Conservation (phyloP, 2,113 vertebrate species). For the Rafetus swinhoei region DNA sequence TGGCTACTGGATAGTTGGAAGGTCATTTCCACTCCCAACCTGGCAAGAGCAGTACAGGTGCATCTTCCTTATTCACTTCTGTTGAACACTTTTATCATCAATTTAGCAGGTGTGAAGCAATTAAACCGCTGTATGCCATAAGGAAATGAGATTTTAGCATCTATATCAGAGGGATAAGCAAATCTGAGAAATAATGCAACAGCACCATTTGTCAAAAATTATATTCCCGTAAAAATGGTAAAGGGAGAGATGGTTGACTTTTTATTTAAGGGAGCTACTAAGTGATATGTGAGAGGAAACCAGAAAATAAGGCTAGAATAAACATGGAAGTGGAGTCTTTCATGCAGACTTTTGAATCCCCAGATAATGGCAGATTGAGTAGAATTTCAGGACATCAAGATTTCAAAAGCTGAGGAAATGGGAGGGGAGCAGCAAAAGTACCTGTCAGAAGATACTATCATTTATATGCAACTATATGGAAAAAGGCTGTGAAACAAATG, state of each 20-base stretch:
- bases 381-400: too few species aligned
- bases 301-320: not conserved
- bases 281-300: not conserved
- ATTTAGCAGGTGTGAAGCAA: not conserved
- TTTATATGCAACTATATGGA: not conserved
- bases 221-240: too few species aligned
- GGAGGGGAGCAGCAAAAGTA: not conserved
- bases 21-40: not conserved
- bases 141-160: not conserved
- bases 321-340: accelerated
- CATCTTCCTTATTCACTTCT: accelerated
- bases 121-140: not conserved
- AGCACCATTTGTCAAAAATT: too few species aligned
- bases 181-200: accelerated
- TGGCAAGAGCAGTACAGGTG: accelerated
- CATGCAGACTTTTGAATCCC: not conserved
- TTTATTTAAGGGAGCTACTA: too few species aligned
- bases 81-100: accelerated
- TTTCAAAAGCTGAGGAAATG: too few species aligned
- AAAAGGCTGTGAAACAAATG: not conserved
- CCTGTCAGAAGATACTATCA: not conserved
- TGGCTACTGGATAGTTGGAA: not conserved
- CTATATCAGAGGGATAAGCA: not conserved
- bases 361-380: not conserved
- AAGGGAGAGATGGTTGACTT: too few species aligned